Base-by-base conservation (phyloP, 2,888 invertebrate species). In the Prosopocoilus inquinatus region DNA sequence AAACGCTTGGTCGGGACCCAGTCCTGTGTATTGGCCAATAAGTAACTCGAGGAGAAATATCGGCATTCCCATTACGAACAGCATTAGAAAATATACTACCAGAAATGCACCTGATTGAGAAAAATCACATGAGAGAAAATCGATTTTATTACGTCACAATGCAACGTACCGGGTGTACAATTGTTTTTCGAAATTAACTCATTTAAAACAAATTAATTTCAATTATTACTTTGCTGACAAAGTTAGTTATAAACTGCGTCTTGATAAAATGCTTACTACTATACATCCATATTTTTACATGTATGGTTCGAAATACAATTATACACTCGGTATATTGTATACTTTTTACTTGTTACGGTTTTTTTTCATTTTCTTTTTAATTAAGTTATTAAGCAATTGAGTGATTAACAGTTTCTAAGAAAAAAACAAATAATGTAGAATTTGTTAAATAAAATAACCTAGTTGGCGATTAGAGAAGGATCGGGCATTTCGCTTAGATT, bases 31-130 rank as follows among this genome's bases (percentile, higher is more conserved):
- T 71, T 93, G 92, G 1, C 92, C 93, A 13, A 92, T 77, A 41
- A 87, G 86, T 34, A 91, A 77, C 72, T 93, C 92, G 73, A 92
- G 77, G 68, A 85, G 88, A 73, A 92, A 91, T 65, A 93, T 83
- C 1, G 91, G 91, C 57, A 91, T 81, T 1, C 91, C 91, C 70
- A 89, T 87, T 32, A 86, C 77, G n/a, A 89, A 67, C 65, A 90
- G 77, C 87, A 90, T 89, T 46, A 90, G 70, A 55, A 87, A 76
- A 73, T 90, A 90, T 0, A 89, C 87, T 47, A 90, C 81, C 7
- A 90, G 79, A 70, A 90, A 90, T 1, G 89, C 90, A 67, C 90
- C 89, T 89, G 79, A 9, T 81, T 82, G 64, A 50, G 36, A 47
- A 53, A 41, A 2, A 47, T 34, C n/a, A n/a, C n/a, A n/a, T n/a